Evolutionary conservation across 2,888 invertebrate species (phyloP).

Genomic region (Diachrysia chrysitis): DNA sequence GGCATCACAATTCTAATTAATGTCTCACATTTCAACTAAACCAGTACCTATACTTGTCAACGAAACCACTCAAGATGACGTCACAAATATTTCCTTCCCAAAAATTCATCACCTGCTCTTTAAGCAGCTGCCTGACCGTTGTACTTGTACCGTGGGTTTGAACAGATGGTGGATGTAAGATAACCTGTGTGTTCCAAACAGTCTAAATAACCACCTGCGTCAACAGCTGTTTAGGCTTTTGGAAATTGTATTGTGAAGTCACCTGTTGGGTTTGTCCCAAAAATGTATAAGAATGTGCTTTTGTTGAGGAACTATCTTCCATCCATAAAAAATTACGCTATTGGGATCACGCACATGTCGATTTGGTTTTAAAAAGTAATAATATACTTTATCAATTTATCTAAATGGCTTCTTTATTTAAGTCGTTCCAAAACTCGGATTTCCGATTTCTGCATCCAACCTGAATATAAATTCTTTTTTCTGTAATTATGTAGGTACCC

Average conservation of each 20-base stretch:
- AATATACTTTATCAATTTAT: too few relatives aligned
- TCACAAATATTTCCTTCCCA: not conserved
- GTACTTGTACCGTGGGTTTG: not conserved
- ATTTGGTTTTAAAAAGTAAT: not conserved
- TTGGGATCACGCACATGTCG: not conserved
- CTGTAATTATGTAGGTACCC: not conserved
- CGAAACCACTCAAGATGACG: too few relatives aligned
- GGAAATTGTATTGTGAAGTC: not conserved
- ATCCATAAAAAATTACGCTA: too few relatives aligned
- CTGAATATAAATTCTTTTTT: not conserved
- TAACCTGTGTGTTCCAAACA: not conserved
- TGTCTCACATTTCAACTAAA: too few relatives aligned
- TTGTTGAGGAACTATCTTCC: not conserved
- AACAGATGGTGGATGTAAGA: not conserved
- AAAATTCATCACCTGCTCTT: not conserved
- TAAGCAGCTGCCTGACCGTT: not conserved
- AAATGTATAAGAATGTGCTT: not conserved
- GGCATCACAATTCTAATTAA: too few relatives aligned
- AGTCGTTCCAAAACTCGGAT: not conserved
- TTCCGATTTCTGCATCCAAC: not conserved
- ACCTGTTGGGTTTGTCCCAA: not conserved
- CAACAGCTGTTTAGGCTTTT: not conserved
- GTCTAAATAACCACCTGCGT: not conserved
- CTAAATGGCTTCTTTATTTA: too few relatives aligned
- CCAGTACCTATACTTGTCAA: too few relatives aligned